Percentiles rank a stretch among this genome's conserved stretches.
Evolutionary conservation across 2,113 vertebrate genomes (phyloP).

Genomic region (Daboia siamensis): DNA sequence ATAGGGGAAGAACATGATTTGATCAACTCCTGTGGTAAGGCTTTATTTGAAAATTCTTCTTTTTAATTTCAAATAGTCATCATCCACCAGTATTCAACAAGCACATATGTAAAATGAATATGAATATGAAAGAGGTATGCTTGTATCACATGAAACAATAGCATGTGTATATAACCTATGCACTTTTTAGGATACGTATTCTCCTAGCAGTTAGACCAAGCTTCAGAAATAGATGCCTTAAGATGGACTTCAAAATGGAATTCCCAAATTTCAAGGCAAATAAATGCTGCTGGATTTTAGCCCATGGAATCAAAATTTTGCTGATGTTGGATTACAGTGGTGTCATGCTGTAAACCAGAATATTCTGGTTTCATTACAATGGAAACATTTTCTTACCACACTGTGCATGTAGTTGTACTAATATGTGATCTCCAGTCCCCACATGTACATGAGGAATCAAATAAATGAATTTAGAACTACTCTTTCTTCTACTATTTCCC

Average conservation of each 20-base stretch:
- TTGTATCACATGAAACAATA: neutral
- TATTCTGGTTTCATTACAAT: conserved; percentile 4
- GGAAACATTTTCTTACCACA: neutral
- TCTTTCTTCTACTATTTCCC: neutral
- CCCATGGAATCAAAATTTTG: neutral
- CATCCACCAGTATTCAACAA: neutral
- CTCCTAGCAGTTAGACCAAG: neutral
- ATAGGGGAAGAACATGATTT: neutral
- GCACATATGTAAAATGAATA: neutral
- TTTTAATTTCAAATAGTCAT: neutral
- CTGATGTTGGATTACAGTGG: neutral
- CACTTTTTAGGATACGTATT: neutral
- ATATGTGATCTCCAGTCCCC: neutral
- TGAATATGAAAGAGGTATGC: neutral
- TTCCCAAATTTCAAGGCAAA: neutral
- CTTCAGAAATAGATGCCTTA: neutral
- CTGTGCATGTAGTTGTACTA: neutral
- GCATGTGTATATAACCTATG: neutral
- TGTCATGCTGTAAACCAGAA: conserved; percentile 11
- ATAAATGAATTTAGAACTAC: neutral
- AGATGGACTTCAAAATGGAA: neutral
- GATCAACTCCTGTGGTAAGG: neutral
- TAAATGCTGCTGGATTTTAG: neutral
- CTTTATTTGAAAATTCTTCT: neutral
- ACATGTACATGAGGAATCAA: neutral